Evolutionary conservation across 1,140 invertebrate genomes (phyloP), one percentile per base, ranked within the genome.

Genomic region (Latrodectus geometricus): DNA sequence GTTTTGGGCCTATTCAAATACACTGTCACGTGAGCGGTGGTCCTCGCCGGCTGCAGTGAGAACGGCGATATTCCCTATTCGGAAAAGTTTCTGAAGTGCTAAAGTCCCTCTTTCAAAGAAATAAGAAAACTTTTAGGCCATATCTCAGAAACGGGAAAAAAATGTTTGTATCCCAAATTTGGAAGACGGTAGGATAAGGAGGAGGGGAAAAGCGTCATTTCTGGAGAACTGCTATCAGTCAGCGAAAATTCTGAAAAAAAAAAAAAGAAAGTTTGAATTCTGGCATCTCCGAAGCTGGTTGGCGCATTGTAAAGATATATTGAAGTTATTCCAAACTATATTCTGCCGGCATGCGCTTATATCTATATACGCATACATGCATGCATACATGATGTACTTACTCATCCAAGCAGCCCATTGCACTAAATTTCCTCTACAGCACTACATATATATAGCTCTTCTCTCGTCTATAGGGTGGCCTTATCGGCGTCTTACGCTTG

Each of bases 401-500:
- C 80, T 83, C 54, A 83, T 54, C 56, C 48, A n/a, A 21, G 12
- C 70, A 72, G 80, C 70, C 69, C 72, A 74, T 70, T 49, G 49
- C 78, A 80, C 48, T 83, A 83, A 83, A 83, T 83, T 83, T 83
- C 80, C 70, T 20, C 80, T 52, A 17, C 66, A 52, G 15, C 14
- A 8, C 35, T 61, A 21, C 50, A 11, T 61, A 61, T 61, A 2
- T 8, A 61, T 14, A 61, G 54, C 54, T 66, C 20, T 23, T 78
- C 20, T 8, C 68, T 72, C 68, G 54, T 81, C 49, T 81, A 78
- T 78, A 50, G 68, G 68, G 54, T 52, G 20, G 54, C 56, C 80
- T 83, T 83, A 83, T 83, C 80, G 80, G 52, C 21, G 80, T 35
- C 69, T 83, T 83, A 73, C 80, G 80, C 80, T 83, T 74, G 21